These are phyloP conservation scores for Euborellia annulipes DNA, from an alignment of 1,140 invertebrate genomes.

Conservation along the genomic window DNA sequence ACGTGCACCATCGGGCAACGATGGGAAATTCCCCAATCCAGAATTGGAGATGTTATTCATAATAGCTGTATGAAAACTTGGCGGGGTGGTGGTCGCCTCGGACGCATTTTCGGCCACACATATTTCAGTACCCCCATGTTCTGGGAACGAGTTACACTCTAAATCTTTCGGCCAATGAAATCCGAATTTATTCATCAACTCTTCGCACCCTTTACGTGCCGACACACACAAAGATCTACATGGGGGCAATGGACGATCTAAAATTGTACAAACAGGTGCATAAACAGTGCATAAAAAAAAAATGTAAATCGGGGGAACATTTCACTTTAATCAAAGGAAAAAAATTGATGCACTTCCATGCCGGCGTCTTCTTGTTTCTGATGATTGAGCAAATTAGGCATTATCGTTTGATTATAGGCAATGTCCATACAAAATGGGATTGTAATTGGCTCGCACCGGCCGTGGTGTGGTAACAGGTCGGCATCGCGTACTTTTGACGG, in stretches of 20 bases:
- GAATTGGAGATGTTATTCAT: no score
- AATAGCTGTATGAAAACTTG: no score
- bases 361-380: constrained; percentile 90
- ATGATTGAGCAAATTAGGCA: constrained; percentile 88
- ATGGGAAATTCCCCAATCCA: constrained; percentile 10
- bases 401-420: constrained; percentile 87
- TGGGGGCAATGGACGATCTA: constrained; percentile 79
- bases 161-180: constrained; percentile 88
- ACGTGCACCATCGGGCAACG: constrained; percentile 28
- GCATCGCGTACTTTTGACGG: constrained; percentile 21
- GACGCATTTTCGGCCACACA: constrained; percentile 80
- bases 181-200: constrained; percentile 81
- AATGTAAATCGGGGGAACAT: constrained; percentile 83
- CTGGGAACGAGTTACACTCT: constrained; percentile 81
- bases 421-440: constrained; percentile 86
- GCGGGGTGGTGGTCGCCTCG: constrained; percentile 16
- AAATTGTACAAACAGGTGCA: constrained; percentile 86
- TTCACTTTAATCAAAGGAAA: constrained; percentile 87
- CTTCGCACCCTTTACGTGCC: constrained; percentile 74
- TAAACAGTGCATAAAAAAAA: constrained; percentile 93
- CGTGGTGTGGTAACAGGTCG: constrained; percentile 50
- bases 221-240: constrained; percentile 82
- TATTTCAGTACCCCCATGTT: constrained; percentile 40
- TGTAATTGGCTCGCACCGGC: constrained; percentile 81
- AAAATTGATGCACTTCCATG: constrained; percentile 82